Conservation (phyloP, 92 coral and sea anemone genomes). For the Porites cylindrica region DNA sequence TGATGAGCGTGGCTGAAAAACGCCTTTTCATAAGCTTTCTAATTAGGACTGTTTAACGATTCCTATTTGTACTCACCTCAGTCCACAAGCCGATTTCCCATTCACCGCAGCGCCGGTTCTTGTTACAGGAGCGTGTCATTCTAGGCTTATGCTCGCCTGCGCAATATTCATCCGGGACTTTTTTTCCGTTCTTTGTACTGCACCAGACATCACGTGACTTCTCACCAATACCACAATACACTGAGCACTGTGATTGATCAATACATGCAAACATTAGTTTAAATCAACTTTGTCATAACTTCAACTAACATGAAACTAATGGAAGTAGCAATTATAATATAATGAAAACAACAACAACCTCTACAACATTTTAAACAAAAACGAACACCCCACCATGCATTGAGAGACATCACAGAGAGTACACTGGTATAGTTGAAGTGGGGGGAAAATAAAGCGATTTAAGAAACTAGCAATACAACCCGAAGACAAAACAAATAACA, state of each 20-base stretch:
- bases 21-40: too few relatives aligned
- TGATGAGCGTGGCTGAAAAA: too few relatives aligned
- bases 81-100: conserved; percentile 93
- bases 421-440: not conserved
- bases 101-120: conserved; percentile 78
- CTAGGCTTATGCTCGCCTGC: conserved; percentile 70
- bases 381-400: conserved; percentile 1
- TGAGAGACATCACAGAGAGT: not conserved
- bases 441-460: not conserved
- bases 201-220: conserved; percentile 70
- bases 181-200: conserved; percentile 56
- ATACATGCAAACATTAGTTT: too few relatives aligned
- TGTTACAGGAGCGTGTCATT: conserved; percentile 75
- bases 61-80: conserved; percentile 53
- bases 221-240: conserved; percentile 76
- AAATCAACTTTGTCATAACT: not conserved
- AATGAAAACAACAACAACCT: not conserved
- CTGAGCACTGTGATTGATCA: conserved; percentile 72
- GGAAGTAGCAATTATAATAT: not conserved
- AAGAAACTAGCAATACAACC: too few relatives aligned
- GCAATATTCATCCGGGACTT: conserved; percentile 68
- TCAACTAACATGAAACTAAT: not conserved
- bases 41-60: not conserved
- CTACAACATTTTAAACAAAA: not conserved
- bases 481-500: too few relatives aligned